A percentile compares a stretch with the other conserved stretches of the same genome.
Conservation (phyloP, 2,888 invertebrate species). For the Apamea crenata region DNA sequence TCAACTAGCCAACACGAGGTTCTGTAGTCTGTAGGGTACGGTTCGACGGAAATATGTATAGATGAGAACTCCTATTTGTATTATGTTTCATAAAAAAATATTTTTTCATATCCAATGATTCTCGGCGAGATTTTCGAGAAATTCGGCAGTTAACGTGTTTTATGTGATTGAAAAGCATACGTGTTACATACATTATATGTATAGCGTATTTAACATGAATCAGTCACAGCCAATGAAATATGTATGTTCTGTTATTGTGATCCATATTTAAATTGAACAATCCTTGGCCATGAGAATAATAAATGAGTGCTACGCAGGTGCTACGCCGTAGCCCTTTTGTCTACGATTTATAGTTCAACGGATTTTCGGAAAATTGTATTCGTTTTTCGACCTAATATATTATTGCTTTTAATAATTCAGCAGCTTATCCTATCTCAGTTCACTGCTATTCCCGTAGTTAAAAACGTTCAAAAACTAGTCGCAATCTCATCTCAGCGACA, state of each 20-base stretch:
- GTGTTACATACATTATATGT: slow-evolving; percentile 32
- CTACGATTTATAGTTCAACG: slow-evolving; percentile 7
- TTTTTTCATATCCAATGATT: slow-evolving; percentile 30
- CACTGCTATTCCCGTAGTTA: not conserved
- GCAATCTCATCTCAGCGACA: too few species aligned
- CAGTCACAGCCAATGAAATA: slow-evolving; percentile 20
- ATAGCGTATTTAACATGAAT: slow-evolving; percentile 14
- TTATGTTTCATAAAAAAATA: slow-evolving; percentile 38
- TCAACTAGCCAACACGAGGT: slow-evolving; percentile 37
- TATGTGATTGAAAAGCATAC: slow-evolving; percentile 59
- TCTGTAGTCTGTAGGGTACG: not conserved
- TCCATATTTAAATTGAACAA: slow-evolving; percentile 18
- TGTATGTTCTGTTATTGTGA: slow-evolving; percentile 1
- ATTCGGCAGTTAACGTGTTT: slow-evolving; percentile 42
- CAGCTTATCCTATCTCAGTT: not conserved
- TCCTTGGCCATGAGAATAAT: not conserved
- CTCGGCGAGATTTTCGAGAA: slow-evolving; percentile 18
- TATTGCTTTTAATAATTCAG: not conserved
- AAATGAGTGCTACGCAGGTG: slow-evolving; percentile 25
- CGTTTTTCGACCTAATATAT: not conserved
- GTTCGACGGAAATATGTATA: slow-evolving; percentile 1
- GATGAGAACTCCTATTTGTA: slow-evolving; percentile 20
- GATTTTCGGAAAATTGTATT: not conserved
- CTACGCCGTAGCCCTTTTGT: slow-evolving; percentile 27
- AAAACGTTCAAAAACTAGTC: too few species aligned